phyloP scores from a whole-genome alignment of 64 coral and sea anemone species.

The Stichodactyla mertensii region DNA sequence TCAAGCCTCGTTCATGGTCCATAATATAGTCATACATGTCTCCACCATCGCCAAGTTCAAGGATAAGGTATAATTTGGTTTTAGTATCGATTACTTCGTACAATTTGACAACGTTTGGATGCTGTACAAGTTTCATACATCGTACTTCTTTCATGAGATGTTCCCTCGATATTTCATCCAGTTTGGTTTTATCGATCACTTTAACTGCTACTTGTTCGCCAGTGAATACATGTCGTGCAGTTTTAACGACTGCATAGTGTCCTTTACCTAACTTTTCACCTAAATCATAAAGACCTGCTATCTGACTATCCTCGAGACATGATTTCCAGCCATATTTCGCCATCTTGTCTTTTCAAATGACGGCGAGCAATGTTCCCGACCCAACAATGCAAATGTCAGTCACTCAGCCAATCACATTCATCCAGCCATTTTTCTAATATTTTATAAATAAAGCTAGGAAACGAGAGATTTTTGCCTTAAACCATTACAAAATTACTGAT shows the following conservation, averaged over 20 bases:
- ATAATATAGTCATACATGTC: conserved; percentile 99
- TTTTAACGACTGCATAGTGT: conserved; percentile 98
- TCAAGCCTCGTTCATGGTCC: conserved; percentile 90
- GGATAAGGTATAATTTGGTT: conserved; percentile 94
- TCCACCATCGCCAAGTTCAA: conserved; percentile 94
- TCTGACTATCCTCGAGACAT: conserved; percentile 66
- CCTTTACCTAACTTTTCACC: conserved; percentile 90
- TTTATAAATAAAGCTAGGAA: neutral
- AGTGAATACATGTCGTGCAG: conserved; percentile 95
- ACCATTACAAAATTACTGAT: no score
- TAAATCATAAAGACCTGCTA: conserved; percentile 95
- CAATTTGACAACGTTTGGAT: conserved; percentile 96
- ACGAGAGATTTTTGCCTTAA: neutral
- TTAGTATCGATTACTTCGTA: conserved; percentile 99
- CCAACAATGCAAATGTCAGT: conserved; percentile 37
- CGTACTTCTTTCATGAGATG: conserved; percentile 95
- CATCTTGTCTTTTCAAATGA: conserved; percentile 41
- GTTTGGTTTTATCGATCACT: conserved; percentile 98
- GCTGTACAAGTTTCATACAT: conserved; percentile 99
- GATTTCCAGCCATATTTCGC: conserved; percentile 43
- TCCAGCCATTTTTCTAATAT: neutral
- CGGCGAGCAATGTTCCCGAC: neutral
- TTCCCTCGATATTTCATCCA: conserved; percentile 83
- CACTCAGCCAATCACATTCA: conserved; percentile 27
- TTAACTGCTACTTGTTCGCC: conserved; percentile 97